These are phyloP conservation scores for Mellilla xanthometata DNA, from an alignment of 2,888 invertebrate genomes.

Conservation along the genomic window DNA sequence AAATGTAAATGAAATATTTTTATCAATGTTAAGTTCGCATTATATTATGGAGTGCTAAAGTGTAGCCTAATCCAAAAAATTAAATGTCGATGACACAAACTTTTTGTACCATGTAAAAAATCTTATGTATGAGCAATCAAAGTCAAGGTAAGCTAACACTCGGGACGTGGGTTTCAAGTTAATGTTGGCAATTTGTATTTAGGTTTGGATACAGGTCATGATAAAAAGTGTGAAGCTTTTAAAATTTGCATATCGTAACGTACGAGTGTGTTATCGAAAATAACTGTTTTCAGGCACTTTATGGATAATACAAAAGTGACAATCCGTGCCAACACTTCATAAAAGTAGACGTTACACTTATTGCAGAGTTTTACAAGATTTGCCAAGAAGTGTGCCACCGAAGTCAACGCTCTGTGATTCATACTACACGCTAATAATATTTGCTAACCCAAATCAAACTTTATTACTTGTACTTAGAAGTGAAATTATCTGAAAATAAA, in stretches of 20 bases:
- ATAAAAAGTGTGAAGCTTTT: background rate
- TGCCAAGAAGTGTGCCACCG: constrained; percentile 36
- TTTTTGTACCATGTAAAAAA: constrained; percentile 6
- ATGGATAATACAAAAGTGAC: too few species aligned
- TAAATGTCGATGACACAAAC: background rate
- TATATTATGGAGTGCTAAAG: too few species aligned
- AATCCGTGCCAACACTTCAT: background rate
- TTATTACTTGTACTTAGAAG: constrained; percentile 10
- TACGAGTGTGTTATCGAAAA: too few species aligned
- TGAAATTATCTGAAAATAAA: constrained; percentile 9
- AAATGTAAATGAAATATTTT: too few species aligned
- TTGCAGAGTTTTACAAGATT: constrained; percentile 25
- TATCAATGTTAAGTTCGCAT: too few species aligned
- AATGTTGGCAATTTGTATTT: constrained; percentile 4
- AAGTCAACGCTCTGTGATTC: constrained; percentile 37
- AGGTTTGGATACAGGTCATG: background rate
- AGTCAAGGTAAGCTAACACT: constrained; percentile 5
- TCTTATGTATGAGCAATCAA: constrained; percentile 10
- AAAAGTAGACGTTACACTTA: constrained; percentile 8
- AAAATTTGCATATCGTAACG: too few species aligned
- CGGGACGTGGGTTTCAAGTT: constrained; percentile 5
- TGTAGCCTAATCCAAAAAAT: too few species aligned
- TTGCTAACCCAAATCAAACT: constrained; percentile 17
- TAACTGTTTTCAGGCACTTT: too few species aligned
- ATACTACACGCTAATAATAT: constrained; percentile 26